phyloP scores from a whole-genome alignment of 2,113 vertebrate species.

The Trichomycterus rosablanca region DNA sequence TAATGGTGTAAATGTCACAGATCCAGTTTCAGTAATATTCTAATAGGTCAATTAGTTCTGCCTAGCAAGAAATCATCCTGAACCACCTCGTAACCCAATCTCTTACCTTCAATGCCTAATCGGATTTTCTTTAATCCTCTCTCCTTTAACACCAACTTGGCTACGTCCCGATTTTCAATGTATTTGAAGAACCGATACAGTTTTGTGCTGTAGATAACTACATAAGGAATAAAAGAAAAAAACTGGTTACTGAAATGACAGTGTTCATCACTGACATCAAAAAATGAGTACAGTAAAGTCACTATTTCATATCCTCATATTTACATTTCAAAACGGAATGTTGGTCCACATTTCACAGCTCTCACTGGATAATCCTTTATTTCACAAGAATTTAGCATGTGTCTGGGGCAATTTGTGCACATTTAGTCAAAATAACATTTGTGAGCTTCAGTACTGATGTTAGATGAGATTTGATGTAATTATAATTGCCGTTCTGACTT shows the following conservation, averaged over 20 bases:
- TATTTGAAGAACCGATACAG: slow-evolving; percentile 98
- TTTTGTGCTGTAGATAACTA: slow-evolving; percentile 98
- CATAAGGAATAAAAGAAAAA: slow-evolving; percentile 36
- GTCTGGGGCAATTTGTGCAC: no score
- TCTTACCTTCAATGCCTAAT: slow-evolving; percentile 93
- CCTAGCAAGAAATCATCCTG: background rate
- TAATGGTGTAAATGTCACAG: background rate
- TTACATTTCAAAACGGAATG: no score
- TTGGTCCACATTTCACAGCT: no score
- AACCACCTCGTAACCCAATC: background rate
- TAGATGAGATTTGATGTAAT: no score
- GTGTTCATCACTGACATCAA: background rate
- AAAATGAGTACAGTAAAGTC: no score
- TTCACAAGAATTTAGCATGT: no score
- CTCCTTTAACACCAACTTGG: slow-evolving; percentile 94
- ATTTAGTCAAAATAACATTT: no score
- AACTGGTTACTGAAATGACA: background rate
- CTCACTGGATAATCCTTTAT: no score
- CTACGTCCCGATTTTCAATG: slow-evolving; percentile 96
- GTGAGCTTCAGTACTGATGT: no score
- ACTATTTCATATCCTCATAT: no score
- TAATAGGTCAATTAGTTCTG: background rate
- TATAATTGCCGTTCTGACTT: no score
- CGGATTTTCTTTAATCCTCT: slow-evolving; percentile 96
- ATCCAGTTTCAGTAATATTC: background rate